phyloP scores from a whole-genome alignment of 2,113 vertebrate species.

The Vidua macroura region DNA sequence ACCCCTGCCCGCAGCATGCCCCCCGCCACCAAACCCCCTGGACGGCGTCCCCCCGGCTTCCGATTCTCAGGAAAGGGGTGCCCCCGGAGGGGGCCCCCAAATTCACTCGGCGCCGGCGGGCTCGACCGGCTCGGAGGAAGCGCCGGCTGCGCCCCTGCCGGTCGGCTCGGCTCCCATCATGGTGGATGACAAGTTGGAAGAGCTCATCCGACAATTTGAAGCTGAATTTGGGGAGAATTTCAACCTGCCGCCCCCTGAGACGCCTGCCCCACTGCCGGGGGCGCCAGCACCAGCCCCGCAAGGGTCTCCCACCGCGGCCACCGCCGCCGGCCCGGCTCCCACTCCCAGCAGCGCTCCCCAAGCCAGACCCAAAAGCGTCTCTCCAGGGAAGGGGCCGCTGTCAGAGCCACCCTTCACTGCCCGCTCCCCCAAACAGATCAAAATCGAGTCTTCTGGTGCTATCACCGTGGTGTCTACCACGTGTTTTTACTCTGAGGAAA shows the following conservation, averaged over 20 bases:
- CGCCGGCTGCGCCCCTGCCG: not conserved
- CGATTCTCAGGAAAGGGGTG: conserved; percentile 92
- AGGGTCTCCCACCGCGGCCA: not conserved
- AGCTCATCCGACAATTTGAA: conserved; percentile 94
- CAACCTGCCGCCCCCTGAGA: conserved; percentile 46
- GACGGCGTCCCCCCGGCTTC: conserved; percentile 64
- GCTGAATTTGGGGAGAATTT: conserved; percentile 89
- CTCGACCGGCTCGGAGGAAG: conserved; percentile 18
- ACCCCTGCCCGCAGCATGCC: conserved; percentile 49
- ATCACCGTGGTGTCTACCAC: conserved; percentile 95
- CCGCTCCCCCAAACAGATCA: conserved; percentile 87
- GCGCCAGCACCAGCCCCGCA: not conserved
- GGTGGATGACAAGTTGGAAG: conserved; percentile 91
- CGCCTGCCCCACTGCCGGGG: conserved; percentile 18
- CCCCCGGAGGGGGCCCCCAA: conserved; percentile 54
- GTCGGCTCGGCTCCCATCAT: conserved; percentile 48
- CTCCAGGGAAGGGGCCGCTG: not conserved
- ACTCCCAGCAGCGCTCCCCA: not conserved
- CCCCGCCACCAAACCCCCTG: conserved; percentile 71
- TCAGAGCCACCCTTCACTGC: conserved; percentile 62
- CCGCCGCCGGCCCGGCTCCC: accelerated
- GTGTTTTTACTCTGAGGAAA: conserved; percentile 82
- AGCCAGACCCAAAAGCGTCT: not conserved
- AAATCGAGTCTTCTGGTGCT: conserved; percentile 90
- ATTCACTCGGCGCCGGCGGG: not conserved